These are phyloP conservation scores for Ametastegia equiseti DNA, from an alignment of 2,888 invertebrate species.

Conservation along the genomic window DNA sequence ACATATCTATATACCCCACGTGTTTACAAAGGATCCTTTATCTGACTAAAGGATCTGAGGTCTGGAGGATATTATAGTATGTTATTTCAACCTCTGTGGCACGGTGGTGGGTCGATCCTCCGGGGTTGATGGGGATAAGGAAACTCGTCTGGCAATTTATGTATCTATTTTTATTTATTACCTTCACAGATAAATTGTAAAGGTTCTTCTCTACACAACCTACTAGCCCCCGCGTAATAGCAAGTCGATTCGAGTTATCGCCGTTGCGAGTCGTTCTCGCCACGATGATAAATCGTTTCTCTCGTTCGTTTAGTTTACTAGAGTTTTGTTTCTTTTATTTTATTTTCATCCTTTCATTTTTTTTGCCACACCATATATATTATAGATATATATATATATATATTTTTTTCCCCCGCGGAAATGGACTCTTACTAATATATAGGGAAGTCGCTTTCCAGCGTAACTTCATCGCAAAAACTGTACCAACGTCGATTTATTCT, in stretches of 20 bases:
- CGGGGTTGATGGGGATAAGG: conserved; percentile 35
- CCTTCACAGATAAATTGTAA: conserved; percentile 38
- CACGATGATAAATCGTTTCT: conserved; percentile 42
- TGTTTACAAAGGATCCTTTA: conserved; percentile 44
- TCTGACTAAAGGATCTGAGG: conserved; percentile 37
- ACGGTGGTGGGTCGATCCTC: conserved; percentile 20
- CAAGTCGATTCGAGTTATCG: conserved; percentile 41
- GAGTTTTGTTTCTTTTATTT: background rate
- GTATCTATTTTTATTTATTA: conserved; percentile 47
- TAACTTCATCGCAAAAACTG: background rate
- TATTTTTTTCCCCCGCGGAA: background rate
- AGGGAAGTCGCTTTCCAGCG: background rate
- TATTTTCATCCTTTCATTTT: background rate
- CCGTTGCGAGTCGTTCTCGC: background rate
- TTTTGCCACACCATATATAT: too few relatives aligned
- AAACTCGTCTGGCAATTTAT: conserved; percentile 41
- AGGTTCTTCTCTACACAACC: background rate
- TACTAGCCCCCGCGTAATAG: conserved; percentile 20
- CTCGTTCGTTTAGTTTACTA: background rate
- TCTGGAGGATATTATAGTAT: conserved; percentile 23
- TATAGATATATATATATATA: background rate
- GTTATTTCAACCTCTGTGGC: conserved; percentile 37
- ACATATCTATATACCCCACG: background rate
- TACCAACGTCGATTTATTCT: too few relatives aligned
- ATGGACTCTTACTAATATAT: background rate